Percentiles rank a stretch among this genome's conserved stretches.
These are phyloP conservation scores for Isotomurus palustris DNA, from an alignment of 2,888 invertebrate species.

Conservation along the genomic window DNA sequence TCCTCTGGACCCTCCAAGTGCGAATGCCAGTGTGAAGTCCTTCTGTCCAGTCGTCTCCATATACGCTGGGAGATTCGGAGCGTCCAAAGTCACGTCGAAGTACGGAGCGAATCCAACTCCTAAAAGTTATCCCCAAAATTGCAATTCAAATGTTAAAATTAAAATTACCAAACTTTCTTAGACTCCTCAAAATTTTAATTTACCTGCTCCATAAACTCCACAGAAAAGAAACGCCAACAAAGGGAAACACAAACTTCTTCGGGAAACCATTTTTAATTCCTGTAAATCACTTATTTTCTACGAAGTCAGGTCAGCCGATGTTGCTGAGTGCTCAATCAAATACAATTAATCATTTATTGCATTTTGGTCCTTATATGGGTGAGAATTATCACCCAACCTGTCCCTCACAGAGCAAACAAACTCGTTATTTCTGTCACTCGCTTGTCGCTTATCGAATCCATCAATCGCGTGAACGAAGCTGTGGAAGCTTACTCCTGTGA, in stretches of 20 bases:
- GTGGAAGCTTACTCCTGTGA: background rate
- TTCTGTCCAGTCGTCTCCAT: constrained; percentile 37
- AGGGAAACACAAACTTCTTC: background rate
- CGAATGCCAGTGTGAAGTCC: constrained; percentile 41
- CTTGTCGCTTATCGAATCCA: too few species aligned
- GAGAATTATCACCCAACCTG: too few species aligned
- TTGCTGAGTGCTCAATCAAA: background rate
- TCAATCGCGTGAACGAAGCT: too few species aligned
- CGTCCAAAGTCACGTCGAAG: constrained; percentile 36
- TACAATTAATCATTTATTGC: too few species aligned
- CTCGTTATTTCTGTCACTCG: too few species aligned
- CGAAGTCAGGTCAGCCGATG: background rate
- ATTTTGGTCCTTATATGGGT: too few species aligned
- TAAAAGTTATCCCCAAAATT: background rate
- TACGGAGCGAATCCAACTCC: constrained; percentile 34
- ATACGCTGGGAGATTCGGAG: constrained; percentile 26
- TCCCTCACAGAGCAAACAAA: too few species aligned
- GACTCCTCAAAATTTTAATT: background rate
- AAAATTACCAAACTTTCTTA: background rate
- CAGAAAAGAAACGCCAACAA: background rate
- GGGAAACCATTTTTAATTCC: background rate
- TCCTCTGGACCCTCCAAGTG: constrained; percentile 30
- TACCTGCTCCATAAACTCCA: background rate
- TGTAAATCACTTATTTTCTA: background rate
- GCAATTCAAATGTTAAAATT: background rate